phyloP scores from a whole-genome alignment of 2,888 invertebrate genomes.

The Troides helena region DNA sequence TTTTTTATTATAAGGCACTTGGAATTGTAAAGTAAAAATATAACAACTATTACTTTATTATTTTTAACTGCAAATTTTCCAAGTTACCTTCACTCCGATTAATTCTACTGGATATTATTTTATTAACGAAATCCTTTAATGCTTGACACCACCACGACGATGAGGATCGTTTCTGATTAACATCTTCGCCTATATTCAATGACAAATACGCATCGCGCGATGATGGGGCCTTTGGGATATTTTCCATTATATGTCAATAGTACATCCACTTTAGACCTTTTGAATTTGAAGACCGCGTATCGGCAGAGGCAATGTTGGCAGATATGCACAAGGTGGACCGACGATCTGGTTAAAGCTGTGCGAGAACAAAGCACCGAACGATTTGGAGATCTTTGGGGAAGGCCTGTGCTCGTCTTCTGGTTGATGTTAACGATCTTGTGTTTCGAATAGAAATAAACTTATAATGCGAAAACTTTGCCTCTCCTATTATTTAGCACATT shows the following conservation, averaged over 20 bases:
- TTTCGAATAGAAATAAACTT: too few relatives aligned
- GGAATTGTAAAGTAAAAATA: background rate
- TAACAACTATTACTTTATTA: background rate
- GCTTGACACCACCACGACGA: constrained; percentile 10
- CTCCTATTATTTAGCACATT: background rate
- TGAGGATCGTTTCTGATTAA: constrained; percentile 3
- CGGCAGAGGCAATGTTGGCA: background rate
- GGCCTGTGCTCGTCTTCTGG: too few relatives aligned
- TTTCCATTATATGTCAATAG: background rate
- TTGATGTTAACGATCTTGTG: background rate
- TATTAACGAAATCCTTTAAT: constrained; percentile 9
- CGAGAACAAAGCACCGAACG: too few relatives aligned
- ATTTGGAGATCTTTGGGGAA: too few relatives aligned
- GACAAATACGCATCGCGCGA: background rate
- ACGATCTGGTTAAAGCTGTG: too few relatives aligned
- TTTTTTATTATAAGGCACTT: background rate
- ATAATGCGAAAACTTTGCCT: too few relatives aligned
- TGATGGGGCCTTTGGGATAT: background rate
- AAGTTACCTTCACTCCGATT: background rate
- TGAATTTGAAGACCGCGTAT: background rate
- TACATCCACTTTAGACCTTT: background rate
- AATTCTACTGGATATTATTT: background rate
- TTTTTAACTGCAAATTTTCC: constrained; percentile 14
- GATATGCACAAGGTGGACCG: too few relatives aligned
- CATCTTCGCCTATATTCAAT: constrained; percentile 3